A percentile compares a stretch with the other conserved stretches of the same genome.
phyloP scores from a whole-genome alignment of 1,140 invertebrate species.

The Drosophila hydei region DNA sequence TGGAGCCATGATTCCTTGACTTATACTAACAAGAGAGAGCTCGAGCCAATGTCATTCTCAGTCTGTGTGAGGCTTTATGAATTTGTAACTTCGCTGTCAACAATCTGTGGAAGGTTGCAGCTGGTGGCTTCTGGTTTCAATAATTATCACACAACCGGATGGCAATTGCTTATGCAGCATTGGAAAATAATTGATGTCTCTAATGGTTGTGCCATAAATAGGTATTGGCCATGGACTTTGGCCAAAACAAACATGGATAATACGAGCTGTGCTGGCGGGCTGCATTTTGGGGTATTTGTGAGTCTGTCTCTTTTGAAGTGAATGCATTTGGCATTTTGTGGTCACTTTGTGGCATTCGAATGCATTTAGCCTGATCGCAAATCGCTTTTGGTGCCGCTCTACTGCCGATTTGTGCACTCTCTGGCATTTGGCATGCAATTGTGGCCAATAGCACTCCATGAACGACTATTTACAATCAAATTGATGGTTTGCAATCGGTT shows the following conservation, averaged over 20 bases:
- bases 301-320: slow-evolving; percentile 14
- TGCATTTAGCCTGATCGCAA: slow-evolving; percentile 59
- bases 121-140: too few relatives aligned
- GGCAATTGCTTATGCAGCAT: background rate
- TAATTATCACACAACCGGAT: background rate
- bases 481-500: slow-evolving; percentile 12
- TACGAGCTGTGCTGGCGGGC: background rate
- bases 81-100: too few relatives aligned
- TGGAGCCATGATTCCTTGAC: too few relatives aligned
- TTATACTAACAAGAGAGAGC: too few relatives aligned
- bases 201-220: background rate
- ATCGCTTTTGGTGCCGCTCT: slow-evolving; percentile 43
- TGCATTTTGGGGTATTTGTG: slow-evolving; percentile 1
- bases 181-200: background rate
- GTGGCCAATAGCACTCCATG: slow-evolving; percentile 21
- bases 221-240: background rate
- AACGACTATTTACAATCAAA: slow-evolving; percentile 18
- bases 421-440: slow-evolving; percentile 29
- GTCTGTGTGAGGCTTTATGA: too few relatives aligned
- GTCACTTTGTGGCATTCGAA: slow-evolving; percentile 60
- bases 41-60: too few relatives aligned
- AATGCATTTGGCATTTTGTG: slow-evolving; percentile 67
- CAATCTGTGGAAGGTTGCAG: too few relatives aligned
- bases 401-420: slow-evolving; percentile 10
- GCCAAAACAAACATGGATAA: slow-evolving; percentile 29